These are phyloP conservation scores for Octonoba sinensis DNA, from an alignment of 2,888 invertebrate genomes.

Conservation along the genomic window DNA sequence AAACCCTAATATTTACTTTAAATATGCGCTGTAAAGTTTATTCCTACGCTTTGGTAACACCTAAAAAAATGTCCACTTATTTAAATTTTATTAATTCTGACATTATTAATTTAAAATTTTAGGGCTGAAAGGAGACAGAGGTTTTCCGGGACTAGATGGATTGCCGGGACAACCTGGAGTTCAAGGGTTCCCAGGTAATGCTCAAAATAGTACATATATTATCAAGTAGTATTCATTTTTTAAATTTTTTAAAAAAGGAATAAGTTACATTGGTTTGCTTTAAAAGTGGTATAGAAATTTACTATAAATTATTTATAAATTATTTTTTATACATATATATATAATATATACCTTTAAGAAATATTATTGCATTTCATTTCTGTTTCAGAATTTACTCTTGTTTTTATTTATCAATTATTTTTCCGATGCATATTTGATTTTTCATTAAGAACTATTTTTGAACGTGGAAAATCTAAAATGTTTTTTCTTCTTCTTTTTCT, in stretches of 20 bases:
- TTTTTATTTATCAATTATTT: not conserved
- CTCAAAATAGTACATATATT: too few relatives aligned
- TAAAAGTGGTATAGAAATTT: not conserved
- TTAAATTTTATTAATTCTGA: not conserved
- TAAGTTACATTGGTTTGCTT: too few relatives aligned
- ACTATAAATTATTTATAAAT: not conserved
- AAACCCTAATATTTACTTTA: too few relatives aligned
- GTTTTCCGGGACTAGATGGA: slow-evolving; percentile 70
- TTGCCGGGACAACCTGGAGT: slow-evolving; percentile 70
- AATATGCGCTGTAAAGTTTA: too few relatives aligned
- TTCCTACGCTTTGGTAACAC: too few relatives aligned
- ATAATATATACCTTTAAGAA: not conserved
- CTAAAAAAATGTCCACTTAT: too few relatives aligned
- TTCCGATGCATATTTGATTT: too few relatives aligned
- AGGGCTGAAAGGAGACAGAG: slow-evolving; percentile 64
- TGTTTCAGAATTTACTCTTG: not conserved
- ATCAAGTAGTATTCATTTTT: not conserved
- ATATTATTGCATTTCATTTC: not conserved
- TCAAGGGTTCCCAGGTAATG: slow-evolving; percentile 67
- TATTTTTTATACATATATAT: not conserved
- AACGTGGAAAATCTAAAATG: too few relatives aligned
- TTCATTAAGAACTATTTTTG: too few relatives aligned
- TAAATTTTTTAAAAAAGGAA: not conserved
- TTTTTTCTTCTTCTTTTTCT: too few relatives aligned
- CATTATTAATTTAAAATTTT: not conserved